A percentile compares a stretch with the other conserved stretches of the same genome.
phyloP scores from a whole-genome alignment of 2,797 vertebrate genomes.

The Neoniphon sammara region DNA sequence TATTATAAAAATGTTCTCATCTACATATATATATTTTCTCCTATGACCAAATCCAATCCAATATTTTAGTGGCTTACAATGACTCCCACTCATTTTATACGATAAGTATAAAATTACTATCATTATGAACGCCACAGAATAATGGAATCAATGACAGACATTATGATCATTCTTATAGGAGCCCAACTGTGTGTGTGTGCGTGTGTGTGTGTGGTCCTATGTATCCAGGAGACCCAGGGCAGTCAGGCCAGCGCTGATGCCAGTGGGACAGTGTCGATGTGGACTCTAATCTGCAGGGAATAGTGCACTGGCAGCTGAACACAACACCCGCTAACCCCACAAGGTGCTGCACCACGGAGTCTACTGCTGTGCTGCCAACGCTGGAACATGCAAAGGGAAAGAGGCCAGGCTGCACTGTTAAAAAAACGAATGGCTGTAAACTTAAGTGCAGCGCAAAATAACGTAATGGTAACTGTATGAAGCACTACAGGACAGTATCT shows the following conservation, averaged over 20 bases:
- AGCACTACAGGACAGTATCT: background rate
- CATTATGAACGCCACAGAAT: too few species aligned
- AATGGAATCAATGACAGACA: too few species aligned
- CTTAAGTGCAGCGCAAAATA: background rate
- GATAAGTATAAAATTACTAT: too few species aligned
- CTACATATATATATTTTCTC: too few species aligned
- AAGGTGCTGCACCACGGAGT: background rate
- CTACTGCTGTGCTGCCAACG: too few species aligned
- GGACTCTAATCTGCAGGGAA: conserved; percentile 16
- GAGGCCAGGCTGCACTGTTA: too few species aligned
- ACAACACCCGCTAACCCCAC: background rate
- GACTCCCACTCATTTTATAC: too few species aligned
- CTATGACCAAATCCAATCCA: too few species aligned
- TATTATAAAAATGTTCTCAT: background rate
- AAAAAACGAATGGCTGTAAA: too few species aligned
- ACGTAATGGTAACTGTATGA: background rate
- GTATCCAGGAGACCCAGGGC: background rate
- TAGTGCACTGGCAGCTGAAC: background rate
- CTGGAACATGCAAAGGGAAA: too few species aligned
- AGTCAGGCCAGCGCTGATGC: background rate
- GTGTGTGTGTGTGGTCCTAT: conserved; percentile 3
- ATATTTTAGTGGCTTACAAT: too few species aligned
- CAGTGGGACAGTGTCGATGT: conserved; percentile 3
- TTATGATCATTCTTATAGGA: background rate
- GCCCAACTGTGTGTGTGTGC: background rate